Evolutionary conservation across 2,797 vertebrate genomes (phyloP).

Genomic region (Pampus argenteus): DNA sequence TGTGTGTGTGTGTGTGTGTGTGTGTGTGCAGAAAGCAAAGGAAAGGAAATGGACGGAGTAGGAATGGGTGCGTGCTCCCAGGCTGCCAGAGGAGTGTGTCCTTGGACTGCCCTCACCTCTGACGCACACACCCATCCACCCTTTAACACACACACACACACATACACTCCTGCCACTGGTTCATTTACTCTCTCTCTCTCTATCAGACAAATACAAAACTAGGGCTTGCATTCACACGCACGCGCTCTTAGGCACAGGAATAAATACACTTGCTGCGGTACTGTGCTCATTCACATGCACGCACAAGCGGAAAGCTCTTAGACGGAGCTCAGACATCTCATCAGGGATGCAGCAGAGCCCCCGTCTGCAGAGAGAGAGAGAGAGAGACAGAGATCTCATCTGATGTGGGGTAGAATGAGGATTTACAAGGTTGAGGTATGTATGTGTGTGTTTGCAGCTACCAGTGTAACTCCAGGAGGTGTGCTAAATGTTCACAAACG

Average conservation of each 20-base stretch:
- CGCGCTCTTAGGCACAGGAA: conserved; percentile 36
- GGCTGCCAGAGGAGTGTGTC: conserved; percentile 79
- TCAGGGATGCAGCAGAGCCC: conserved; percentile 83
- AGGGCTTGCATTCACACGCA: conserved; percentile 44
- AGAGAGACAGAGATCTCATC: conserved; percentile 64
- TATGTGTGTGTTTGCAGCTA: conserved; percentile 30
- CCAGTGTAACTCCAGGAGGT: conserved; percentile 27
- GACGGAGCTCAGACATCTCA: conserved; percentile 82
- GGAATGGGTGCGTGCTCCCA: conserved; percentile 71
- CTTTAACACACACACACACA: conserved; percentile 39
- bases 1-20: conserved; percentile 44
- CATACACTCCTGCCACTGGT: conserved; percentile 41
- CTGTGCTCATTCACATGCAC: conserved; percentile 9
- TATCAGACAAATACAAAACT: conserved; percentile 62
- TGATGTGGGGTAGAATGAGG: conserved; percentile 58
- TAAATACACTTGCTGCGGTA: conserved; percentile 26
- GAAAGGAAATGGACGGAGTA: conserved; percentile 55
- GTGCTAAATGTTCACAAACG: conserved; percentile 25
- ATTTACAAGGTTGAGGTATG: conserved; percentile 59
- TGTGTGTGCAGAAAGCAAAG: conserved; percentile 16
- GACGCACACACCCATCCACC: conserved; percentile 71
- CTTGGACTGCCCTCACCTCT: conserved; percentile 85
- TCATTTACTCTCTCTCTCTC: conserved; percentile 63
- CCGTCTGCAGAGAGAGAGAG: conserved; percentile 81
- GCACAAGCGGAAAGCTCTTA: conserved; percentile 60